Conservation (phyloP, 1,140 invertebrate genomes). For the Drosophila leontia region DNA sequence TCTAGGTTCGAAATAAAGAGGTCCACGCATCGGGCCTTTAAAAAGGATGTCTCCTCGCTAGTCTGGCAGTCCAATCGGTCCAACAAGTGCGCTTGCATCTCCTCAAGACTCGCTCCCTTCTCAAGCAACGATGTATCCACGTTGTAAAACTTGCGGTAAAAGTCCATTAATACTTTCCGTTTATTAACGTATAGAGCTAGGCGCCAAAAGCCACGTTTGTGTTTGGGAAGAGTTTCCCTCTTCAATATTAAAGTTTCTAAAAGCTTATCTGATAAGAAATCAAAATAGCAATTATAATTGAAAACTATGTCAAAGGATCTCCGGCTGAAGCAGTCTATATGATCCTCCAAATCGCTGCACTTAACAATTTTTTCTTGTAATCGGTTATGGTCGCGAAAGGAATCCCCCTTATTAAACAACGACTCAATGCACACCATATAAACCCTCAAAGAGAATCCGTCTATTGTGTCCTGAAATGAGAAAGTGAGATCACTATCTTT, state of each 20-base stretch:
- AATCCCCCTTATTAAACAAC: not conserved
- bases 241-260: too few species aligned
- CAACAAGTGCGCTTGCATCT: not conserved
- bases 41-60: not conserved
- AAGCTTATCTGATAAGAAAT: too few species aligned
- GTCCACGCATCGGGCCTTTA: not conserved
- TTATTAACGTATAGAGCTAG: too few species aligned
- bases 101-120: not conserved
- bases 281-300: too few species aligned
- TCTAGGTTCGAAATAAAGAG: not conserved
- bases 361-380: too few species aligned
- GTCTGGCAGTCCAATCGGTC: not conserved
- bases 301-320: too few species aligned
- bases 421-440: not conserved
- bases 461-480: not conserved
- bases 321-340: too few species aligned
- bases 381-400: too few species aligned
- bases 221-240: too few species aligned
- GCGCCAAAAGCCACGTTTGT: not conserved
- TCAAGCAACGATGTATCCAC: not conserved
- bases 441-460: not conserved
- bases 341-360: too few species aligned
- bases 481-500: not conserved
- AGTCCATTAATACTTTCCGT: too few species aligned
- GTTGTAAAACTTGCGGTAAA: not conserved